Percentiles rank a stretch among this genome's conserved stretches.
These are phyloP conservation scores for Drosophila lini DNA, from an alignment of 1,140 invertebrate genomes.

Conservation along the genomic window DNA sequence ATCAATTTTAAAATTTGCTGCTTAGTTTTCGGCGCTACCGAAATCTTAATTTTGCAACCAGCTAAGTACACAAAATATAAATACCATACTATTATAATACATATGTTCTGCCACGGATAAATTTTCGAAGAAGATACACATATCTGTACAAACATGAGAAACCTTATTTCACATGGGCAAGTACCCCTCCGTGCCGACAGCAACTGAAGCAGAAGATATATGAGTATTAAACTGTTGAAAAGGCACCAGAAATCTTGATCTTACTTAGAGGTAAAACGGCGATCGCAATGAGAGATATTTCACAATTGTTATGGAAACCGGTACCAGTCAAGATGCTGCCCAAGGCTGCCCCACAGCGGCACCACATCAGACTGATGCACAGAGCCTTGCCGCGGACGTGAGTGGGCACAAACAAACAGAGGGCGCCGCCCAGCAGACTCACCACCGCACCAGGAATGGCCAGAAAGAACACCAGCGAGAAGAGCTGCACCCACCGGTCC, in stretches of 20 bases:
- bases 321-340: conserved; percentile 48
- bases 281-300: conserved; percentile 45
- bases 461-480: conserved; percentile 46
- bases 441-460: conserved; percentile 47
- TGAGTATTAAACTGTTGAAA: not conserved
- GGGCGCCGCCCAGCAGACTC: conserved; percentile 55
- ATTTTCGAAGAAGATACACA: not conserved
- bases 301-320: conserved; percentile 48
- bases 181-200: conserved; percentile 54
- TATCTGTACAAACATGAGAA: not conserved
- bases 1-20: not conserved
- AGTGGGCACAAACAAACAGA: conserved; percentile 57
- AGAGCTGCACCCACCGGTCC: conserved; percentile 37
- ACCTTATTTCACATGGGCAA: conserved; percentile 30
- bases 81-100: not conserved
- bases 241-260: not conserved
- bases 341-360: conserved; percentile 50
- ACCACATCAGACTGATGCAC: conserved; percentile 68
- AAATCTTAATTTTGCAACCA: not conserved
- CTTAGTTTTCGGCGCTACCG: conserved; percentile 9
- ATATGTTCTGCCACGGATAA: no score
- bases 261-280: conserved; percentile 55
- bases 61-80: not conserved
- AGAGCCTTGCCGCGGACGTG: conserved; percentile 55
- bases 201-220: conserved; percentile 22